Conservation (phyloP, 2,113 vertebrate genomes). For the Xerus inauris region DNA sequence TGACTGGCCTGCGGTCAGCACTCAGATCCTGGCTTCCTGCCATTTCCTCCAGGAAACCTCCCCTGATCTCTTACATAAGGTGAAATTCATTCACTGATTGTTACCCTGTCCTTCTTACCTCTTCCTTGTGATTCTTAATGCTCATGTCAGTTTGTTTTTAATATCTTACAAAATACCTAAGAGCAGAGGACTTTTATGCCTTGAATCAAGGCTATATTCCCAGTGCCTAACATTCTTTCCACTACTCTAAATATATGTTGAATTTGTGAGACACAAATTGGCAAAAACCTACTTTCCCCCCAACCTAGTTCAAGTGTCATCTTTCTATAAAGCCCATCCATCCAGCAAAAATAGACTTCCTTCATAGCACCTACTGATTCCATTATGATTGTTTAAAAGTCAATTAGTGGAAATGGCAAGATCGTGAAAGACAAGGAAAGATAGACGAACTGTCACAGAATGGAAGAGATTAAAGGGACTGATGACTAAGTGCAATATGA, state of each 20-base stretch:
- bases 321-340: background rate
- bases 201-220: background rate
- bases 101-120: background rate
- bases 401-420: background rate
- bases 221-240: background rate
- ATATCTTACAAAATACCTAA: background rate
- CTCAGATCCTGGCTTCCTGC: background rate
- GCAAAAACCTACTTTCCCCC: background rate
- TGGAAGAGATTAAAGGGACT: background rate
- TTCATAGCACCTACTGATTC: background rate
- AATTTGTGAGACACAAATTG: background rate
- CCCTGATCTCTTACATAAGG: background rate
- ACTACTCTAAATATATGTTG: background rate
- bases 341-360: background rate
- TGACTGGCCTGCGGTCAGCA: background rate
- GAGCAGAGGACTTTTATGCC: background rate
- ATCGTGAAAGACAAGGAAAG: background rate
- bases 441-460: background rate
- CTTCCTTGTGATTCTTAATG: background rate
- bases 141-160: background rate
- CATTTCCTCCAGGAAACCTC: background rate
- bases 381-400: background rate
- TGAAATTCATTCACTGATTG: background rate
- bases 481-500: background rate
- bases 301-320: background rate